Conservation (phyloP, 2,797 vertebrate genomes). For the Lithobates sylvaticus region DNA sequence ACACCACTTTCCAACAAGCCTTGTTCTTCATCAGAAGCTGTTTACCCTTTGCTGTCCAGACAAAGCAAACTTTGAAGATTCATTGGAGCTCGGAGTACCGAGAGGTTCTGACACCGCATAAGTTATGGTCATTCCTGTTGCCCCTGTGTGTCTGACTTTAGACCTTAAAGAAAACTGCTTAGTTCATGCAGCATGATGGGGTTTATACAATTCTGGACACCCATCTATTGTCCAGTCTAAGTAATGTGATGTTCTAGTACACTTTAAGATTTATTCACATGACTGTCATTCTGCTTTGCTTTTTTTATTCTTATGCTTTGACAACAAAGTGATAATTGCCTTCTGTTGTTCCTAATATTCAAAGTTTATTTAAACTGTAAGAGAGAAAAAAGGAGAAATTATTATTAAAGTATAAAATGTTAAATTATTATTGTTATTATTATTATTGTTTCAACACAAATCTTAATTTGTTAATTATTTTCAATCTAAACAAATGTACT, state of each 20-base stretch:
- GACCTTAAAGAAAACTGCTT: not conserved
- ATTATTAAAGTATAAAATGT: too few relatives aligned
- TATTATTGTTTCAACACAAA: too few relatives aligned
- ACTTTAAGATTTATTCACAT: not conserved
- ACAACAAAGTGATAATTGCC: not conserved
- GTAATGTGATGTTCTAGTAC: not conserved
- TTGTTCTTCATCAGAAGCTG: conserved; percentile 69
- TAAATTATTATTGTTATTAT: too few relatives aligned
- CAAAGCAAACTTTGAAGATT: conserved; percentile 63
- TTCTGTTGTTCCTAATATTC: not conserved
- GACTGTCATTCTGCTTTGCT: not conserved
- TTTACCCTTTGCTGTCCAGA: conserved; percentile 62
- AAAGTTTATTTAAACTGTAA: too few relatives aligned
- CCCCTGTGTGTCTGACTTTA: not conserved
- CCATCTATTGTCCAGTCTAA: not conserved
- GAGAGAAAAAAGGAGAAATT: too few relatives aligned
- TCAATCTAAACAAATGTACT: too few relatives aligned
- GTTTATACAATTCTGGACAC: not conserved
- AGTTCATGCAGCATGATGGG: not conserved
- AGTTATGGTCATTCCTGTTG: conserved; percentile 40
- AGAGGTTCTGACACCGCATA: conserved; percentile 28
- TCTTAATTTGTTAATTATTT: too few relatives aligned
- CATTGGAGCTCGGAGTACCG: conserved; percentile 6
- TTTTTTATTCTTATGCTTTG: not conserved
- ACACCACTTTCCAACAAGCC: conserved; percentile 66